Evolutionary conservation across 1,140 invertebrate genomes (phyloP).

Genomic region (Aleiodes sp.): DNA sequence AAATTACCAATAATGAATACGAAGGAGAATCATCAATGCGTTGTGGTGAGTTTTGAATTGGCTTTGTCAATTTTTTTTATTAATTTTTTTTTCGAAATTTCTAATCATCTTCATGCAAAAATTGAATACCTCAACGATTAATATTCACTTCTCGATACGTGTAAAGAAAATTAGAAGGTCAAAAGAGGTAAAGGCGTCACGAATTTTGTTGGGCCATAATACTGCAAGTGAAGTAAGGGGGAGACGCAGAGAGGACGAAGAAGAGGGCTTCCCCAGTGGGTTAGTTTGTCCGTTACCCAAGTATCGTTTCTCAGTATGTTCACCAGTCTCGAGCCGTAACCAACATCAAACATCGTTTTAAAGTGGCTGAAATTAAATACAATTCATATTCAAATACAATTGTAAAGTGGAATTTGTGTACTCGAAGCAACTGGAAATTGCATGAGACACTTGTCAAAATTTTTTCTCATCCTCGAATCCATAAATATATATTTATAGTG

Average conservation of each 20-base stretch:
- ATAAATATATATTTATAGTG: no score
- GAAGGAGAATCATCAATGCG: no score
- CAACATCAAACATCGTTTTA: background rate
- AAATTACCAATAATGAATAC: no score
- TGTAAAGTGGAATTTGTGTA: background rate
- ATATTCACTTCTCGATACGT: no score
- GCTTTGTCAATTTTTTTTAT: no score
- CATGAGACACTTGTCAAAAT: background rate
- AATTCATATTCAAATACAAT: background rate
- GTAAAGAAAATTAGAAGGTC: background rate
- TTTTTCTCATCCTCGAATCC: background rate
- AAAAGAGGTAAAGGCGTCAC: background rate
- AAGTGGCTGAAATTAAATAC: background rate
- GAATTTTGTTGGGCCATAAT: background rate
- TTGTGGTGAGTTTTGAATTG: no score
- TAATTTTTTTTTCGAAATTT: no score
- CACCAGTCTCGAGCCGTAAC: background rate
- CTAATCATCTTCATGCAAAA: no score
- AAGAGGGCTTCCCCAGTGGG: slow-evolving; percentile 2
- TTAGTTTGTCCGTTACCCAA: background rate
- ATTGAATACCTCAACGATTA: no score
- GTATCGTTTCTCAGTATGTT: background rate
- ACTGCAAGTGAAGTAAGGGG: background rate
- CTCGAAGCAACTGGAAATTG: background rate
- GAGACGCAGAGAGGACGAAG: background rate